Conservation (phyloP, 1,140 invertebrate species). For the Drosophila obscura region DNA sequence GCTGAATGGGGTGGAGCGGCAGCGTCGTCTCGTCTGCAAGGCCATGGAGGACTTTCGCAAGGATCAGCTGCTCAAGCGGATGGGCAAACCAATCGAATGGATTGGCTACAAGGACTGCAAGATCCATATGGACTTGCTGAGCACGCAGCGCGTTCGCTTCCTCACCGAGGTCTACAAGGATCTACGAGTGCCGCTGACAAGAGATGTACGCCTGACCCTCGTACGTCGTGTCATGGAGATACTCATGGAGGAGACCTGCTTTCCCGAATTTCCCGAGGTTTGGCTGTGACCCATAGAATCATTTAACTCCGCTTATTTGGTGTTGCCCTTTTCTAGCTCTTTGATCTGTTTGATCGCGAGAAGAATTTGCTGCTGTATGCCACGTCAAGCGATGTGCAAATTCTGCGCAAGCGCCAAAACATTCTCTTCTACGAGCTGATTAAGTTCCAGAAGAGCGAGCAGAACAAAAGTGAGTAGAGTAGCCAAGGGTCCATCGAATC, state of each 20-base stretch:
- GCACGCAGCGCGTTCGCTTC: conserved; percentile 86
- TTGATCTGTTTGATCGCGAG: conserved; percentile 79
- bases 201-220: conserved; percentile 59
- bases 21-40: conserved; percentile 66
- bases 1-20: conserved; percentile 85
- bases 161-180: conserved; percentile 85
- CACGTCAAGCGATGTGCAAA: conserved; percentile 69
- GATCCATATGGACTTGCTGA: conserved; percentile 86
- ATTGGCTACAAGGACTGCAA: conserved; percentile 84
- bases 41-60: conserved; percentile 84
- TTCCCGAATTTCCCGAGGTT: conserved; percentile 72
- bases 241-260: conserved; percentile 66
- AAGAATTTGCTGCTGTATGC: conserved; percentile 72
- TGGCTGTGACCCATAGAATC: no score
- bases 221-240: conserved; percentile 60
- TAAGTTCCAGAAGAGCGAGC: conserved; percentile 57
- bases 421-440: conserved; percentile 77
- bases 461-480: conserved; percentile 51
- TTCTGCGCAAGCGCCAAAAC: conserved; percentile 73
- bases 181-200: conserved; percentile 58
- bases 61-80: conserved; percentile 83
- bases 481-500: neutral
- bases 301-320: no score
- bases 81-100: conserved; percentile 86
- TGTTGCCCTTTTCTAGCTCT: conserved; percentile 41